Evolutionary conservation across 2,113 vertebrate species (phyloP).

Genomic region (Leiothrix lutea): DNA sequence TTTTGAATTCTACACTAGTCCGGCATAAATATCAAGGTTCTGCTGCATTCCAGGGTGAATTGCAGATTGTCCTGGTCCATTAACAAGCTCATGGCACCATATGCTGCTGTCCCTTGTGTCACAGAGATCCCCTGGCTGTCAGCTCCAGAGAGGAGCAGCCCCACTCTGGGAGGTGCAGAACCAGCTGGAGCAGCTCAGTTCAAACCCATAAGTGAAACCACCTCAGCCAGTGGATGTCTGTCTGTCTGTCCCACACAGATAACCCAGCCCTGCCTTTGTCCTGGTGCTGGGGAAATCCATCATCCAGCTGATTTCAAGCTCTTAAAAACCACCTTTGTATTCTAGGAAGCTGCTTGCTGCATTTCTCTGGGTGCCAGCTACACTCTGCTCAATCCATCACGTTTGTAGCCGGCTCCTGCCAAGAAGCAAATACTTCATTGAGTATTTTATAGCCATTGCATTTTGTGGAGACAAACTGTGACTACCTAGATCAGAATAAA

Average conservation of each 20-base stretch:
- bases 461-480: constrained; percentile 20
- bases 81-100: not conserved
- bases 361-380: constrained; percentile 13
- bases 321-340: not conserved
- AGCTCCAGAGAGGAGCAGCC: not conserved
- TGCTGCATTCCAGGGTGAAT: not conserved
- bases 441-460: constrained; percentile 14
- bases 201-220: fast-evolving
- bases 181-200: not conserved
- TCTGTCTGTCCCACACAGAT: fast-evolving
- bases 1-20: not conserved
- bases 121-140: not conserved
- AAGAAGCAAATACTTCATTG: constrained; percentile 39
- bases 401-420: not conserved
- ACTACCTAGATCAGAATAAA: constrained; percentile 16
- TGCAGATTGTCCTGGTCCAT: not conserved
- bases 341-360: constrained; percentile 5
- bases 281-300: not conserved
- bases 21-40: not conserved
- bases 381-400: not conserved
- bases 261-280: not conserved
- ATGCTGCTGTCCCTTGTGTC: not conserved
- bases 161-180: not conserved
- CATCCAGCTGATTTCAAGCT: not conserved
- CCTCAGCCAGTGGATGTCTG: fast-evolving